Conservation (phyloP, 2,888 invertebrate species). For the Epirrita christyi region DNA sequence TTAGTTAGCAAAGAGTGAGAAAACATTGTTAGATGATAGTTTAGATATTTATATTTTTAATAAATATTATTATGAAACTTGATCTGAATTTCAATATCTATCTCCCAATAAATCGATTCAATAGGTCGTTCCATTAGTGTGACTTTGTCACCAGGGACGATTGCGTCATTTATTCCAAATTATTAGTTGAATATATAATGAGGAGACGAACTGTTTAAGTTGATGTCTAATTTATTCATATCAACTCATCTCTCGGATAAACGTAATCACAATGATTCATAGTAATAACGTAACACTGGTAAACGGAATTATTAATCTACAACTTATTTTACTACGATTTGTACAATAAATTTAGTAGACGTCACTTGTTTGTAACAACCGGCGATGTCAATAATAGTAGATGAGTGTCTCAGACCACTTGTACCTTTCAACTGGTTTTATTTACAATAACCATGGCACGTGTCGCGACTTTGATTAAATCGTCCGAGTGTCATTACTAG, state of each 20-base stretch:
- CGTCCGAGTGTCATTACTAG: constrained; percentile 10
- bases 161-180: constrained; percentile 37
- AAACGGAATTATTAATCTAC: constrained; percentile 7
- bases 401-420: background rate
- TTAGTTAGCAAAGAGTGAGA: constrained; percentile 62
- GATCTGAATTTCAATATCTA: constrained; percentile 43
- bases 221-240: constrained; percentile 23
- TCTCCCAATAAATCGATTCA: constrained; percentile 8
- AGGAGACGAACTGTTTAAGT: constrained; percentile 19
- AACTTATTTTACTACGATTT: constrained; percentile 5
- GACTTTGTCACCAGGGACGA: constrained; percentile 25
- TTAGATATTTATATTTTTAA: constrained; percentile 58
- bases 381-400: background rate
- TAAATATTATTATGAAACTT: constrained; percentile 64
- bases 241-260: constrained; percentile 3
- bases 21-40: constrained; percentile 71
- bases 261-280: constrained; percentile 3
- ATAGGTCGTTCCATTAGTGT: constrained; percentile 15
- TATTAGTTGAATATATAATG: constrained; percentile 30
- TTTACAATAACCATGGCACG: constrained; percentile 25
- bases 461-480: constrained; percentile 22
- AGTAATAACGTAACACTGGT: constrained; percentile 10
- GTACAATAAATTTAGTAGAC: constrained; percentile 3
- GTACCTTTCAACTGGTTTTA: constrained; percentile 24
- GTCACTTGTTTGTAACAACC: constrained; percentile 14